These are phyloP conservation scores for Mayetiola destructor DNA, from an alignment of 2,888 invertebrate species.

Conservation along the genomic window DNA sequence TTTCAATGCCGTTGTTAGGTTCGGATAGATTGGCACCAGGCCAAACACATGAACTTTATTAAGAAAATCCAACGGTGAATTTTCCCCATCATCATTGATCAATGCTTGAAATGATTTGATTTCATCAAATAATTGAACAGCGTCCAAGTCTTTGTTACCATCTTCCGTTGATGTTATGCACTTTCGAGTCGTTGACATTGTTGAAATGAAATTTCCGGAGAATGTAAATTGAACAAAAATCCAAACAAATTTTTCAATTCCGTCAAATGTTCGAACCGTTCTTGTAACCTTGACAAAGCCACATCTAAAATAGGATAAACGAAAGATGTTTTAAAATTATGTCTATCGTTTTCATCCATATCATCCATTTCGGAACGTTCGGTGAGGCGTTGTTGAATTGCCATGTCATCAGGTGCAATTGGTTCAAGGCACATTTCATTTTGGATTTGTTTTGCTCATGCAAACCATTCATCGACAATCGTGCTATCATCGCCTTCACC, in stretches of 20 bases:
- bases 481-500: neutral
- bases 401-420: neutral
- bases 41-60: neutral
- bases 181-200: neutral
- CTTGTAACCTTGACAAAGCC: neutral
- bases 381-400: neutral
- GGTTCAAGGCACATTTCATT: neutral
- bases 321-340: neutral
- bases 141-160: neutral
- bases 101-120: constrained; percentile 1
- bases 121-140: neutral
- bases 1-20: neutral
- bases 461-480: neutral
- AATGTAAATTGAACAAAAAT: constrained; percentile 1
- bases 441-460: neutral
- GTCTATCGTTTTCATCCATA: neutral
- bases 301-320: neutral
- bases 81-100: neutral
- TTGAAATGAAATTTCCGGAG: neutral
- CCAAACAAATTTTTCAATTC: neutral
- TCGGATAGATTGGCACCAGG: neutral
- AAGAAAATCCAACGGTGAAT: neutral
- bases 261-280: neutral
- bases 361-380: neutral
- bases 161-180: neutral